Evolutionary conservation across 1,140 invertebrate species (phyloP), one percentile per base, ranked within the genome.

Genomic region (Helicoverpa zea): DNA sequence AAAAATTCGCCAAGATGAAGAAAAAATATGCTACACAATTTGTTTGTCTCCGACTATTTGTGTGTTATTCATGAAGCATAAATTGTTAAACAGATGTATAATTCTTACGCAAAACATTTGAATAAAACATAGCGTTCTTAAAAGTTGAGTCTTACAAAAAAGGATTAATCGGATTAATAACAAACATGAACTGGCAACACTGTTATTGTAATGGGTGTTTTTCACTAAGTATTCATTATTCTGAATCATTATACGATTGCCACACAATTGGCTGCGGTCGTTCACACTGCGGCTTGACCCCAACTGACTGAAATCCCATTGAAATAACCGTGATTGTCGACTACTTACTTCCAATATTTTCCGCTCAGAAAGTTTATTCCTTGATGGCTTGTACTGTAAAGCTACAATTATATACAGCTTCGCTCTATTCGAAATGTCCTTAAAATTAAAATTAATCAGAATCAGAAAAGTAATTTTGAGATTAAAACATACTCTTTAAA

Each of bases 231-330:
- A 86, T 83, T 83, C 80, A 82, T 58, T 70, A 74, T 75, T 54
- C 66, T 66, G 59, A 80, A 75, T 81, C 73, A 85, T 83, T 83
- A 80, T 84, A 74, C 73, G 64, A 80, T 81, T 78, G 81, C 74
- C 66, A 76, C 64, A 74, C 84, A 80, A 83, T 85, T 72, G 77
- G 72, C 64, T 52, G 78, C 80, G 81, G 83, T 85, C 84, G 75
- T 84, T 83, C 75, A 83, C 83, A 84, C 73, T 80, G 80, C 64
- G 75, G 64, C 82, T 80, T 86, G 83, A 84, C 81, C 80, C 83
- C 72, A 79, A 83, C 66, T 5, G 61, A 74, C 68, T 82, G 70
- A 82, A 82, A 79, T 59, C 81, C 70, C 76, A 72, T 79, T 68
- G 49, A 56, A 56, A 70, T 59, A 72, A 70, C 64, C 66, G 64